Conservation (phyloP, 2,888 invertebrate genomes). For the Heteromyza rotundicornis region DNA sequence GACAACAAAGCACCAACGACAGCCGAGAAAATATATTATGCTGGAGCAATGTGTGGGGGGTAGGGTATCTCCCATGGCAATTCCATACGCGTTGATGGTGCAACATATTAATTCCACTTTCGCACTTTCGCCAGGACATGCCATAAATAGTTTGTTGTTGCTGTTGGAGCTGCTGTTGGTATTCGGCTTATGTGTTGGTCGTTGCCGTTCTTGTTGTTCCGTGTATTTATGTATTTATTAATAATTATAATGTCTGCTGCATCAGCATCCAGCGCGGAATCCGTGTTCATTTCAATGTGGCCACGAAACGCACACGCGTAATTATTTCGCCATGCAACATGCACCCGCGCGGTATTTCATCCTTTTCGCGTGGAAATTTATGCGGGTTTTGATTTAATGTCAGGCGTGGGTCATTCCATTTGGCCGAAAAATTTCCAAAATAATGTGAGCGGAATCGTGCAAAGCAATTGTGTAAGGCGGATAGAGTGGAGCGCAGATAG, state of each 20-base stretch:
- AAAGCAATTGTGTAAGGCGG: no score
- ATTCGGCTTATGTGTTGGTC: background rate
- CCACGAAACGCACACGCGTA: slow-evolving; percentile 55
- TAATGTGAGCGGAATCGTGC: background rate
- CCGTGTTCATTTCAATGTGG: slow-evolving; percentile 49
- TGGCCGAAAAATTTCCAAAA: slow-evolving; percentile 3
- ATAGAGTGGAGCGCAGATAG: no score
- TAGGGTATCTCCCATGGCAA: background rate
- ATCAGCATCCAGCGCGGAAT: background rate
- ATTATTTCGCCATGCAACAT: slow-evolving; percentile 39
- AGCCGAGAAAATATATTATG: background rate
- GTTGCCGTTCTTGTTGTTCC: slow-evolving; percentile 21
- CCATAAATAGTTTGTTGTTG: slow-evolving; percentile 51
- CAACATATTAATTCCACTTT: slow-evolving; percentile 58
- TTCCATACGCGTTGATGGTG: slow-evolving; percentile 35
- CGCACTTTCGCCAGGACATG: slow-evolving; percentile 51
- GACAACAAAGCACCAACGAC: background rate
- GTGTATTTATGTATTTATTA: slow-evolving; percentile 47
- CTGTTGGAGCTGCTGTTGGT: slow-evolving; percentile 7
- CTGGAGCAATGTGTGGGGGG: no score
- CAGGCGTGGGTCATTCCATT: no score
- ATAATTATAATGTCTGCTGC: slow-evolving; percentile 48
- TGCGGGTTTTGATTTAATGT: slow-evolving; percentile 5
- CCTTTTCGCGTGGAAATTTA: background rate
- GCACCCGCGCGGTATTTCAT: background rate